Percentiles rank a stretch among this genome's conserved stretches.
Evolutionary conservation across 2,797 vertebrate genomes (phyloP).

Genomic region (Phrynocephalus guinanensis): DNA sequence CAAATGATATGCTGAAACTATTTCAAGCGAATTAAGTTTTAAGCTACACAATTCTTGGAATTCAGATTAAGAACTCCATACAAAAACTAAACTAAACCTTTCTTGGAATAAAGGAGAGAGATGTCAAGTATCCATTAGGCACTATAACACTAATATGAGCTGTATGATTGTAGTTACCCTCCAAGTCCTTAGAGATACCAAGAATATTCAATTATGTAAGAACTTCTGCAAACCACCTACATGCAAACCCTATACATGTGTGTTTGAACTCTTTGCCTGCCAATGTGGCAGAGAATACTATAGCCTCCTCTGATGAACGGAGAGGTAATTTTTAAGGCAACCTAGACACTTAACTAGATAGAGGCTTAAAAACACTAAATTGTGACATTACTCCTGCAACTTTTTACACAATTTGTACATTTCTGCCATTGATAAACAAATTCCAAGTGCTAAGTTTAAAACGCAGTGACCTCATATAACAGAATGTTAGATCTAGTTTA

Average conservation of each 20-base stretch:
- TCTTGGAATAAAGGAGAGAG: not conserved
- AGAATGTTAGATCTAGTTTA: not conserved
- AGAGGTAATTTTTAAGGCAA: not conserved
- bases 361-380: not conserved
- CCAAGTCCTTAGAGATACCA: not conserved
- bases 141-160: not conserved
- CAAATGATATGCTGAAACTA: not conserved
- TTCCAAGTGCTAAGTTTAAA: not conserved
- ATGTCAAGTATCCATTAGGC: not conserved
- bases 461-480: not conserved
- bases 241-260: not conserved
- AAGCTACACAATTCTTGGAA: not conserved
- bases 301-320: not conserved
- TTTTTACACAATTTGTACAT: not conserved
- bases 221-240: not conserved
- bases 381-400: not conserved
- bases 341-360: not conserved
- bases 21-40: not conserved
- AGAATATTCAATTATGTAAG: not conserved
- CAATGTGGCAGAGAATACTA: not conserved
- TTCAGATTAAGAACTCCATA: not conserved
- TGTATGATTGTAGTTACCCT: not conserved
- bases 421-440: not conserved
- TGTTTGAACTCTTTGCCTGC: not conserved
- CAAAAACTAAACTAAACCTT: not conserved